Evolutionary conservation across 2,113 vertebrate genomes (phyloP).

Genomic region (Chlorodrepanis virens): DNA sequence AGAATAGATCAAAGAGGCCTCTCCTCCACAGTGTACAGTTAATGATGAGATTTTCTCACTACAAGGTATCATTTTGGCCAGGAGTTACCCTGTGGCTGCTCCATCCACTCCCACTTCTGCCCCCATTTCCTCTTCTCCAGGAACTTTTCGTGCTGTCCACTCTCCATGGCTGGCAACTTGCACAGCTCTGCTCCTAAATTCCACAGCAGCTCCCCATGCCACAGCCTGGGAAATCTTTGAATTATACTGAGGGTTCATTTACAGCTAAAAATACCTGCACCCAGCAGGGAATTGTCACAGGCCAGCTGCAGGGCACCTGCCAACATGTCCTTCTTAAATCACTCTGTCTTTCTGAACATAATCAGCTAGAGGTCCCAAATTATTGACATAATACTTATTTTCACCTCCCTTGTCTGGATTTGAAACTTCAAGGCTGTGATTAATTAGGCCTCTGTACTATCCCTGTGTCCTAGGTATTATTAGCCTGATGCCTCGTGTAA

Average conservation of each 20-base stretch:
- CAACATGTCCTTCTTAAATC: background rate
- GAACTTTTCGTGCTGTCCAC: background rate
- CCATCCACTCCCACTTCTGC: background rate
- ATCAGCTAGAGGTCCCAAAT: background rate
- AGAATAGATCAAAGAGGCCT: slow-evolving; percentile 22
- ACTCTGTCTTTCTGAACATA: background rate
- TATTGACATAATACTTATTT: background rate
- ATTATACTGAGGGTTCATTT: background rate
- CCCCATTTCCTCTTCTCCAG: background rate
- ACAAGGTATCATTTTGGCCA: background rate
- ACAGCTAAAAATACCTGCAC: background rate
- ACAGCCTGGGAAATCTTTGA: background rate
- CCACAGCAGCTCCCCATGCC: background rate
- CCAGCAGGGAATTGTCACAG: background rate
- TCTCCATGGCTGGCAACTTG: background rate
- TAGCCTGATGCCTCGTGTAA: background rate
- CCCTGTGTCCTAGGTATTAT: background rate
- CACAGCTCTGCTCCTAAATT: background rate
- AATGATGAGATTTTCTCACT: background rate
- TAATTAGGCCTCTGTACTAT: background rate
- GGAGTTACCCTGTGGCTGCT: background rate
- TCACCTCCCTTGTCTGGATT: background rate
- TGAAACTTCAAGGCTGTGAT: background rate
- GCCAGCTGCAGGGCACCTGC: background rate
- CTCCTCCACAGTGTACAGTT: background rate